phyloP scores from a whole-genome alignment of 2,888 invertebrate species.

The Tenthredo scrophulariae region DNA sequence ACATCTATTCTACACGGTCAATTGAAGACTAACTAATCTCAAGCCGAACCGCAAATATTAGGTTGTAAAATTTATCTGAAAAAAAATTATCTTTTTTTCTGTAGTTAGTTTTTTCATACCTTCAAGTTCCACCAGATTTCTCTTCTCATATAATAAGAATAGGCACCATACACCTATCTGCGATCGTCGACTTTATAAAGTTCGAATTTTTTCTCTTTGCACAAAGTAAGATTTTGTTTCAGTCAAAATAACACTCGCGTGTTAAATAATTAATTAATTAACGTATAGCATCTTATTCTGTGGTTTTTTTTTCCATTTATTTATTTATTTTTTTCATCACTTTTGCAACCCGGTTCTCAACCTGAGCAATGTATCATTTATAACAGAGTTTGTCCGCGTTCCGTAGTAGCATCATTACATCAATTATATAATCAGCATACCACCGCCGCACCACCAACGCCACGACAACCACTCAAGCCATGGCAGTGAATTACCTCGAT shows the following conservation, averaged over 20 bases:
- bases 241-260: too few species aligned
- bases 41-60: neutral
- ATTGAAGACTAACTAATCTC: neutral
- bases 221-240: too few species aligned
- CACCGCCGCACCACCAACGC: conserved; percentile 47
- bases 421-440: conserved; percentile 54
- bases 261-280: neutral
- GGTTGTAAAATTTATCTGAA: neutral
- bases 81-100: neutral
- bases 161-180: too few species aligned
- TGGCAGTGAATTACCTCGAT: conserved; percentile 63
- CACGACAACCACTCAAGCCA: conserved; percentile 50
- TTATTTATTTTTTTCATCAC: neutral
- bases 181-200: too few species aligned
- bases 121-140: neutral
- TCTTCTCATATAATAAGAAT: too few species aligned
- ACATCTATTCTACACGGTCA: neutral
- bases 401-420: conserved; percentile 44
- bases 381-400: conserved; percentile 37
- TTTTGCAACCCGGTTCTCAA: neutral
- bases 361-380: conserved; percentile 34
- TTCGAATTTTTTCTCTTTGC: too few species aligned
- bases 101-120: neutral
- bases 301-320: neutral
- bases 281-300: neutral